Base-by-base conservation (phyloP, 2,888 invertebrate species). In the Oscheius myriophilus region DNA sequence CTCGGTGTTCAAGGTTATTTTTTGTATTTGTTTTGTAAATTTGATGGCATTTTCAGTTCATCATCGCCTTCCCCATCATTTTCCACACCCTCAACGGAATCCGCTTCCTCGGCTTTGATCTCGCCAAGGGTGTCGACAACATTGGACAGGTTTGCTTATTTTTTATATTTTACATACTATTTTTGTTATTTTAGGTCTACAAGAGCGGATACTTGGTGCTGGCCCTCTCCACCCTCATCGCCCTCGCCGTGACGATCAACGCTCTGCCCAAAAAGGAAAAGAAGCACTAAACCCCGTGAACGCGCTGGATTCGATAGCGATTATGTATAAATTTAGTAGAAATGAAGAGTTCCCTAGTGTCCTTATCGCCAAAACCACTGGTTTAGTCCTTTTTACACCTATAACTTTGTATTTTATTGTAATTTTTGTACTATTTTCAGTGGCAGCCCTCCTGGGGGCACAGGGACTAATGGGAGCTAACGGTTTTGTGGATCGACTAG, bases 11-110 rank as follows among this genome's bases (percentile, higher is more conserved):
- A 87, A 87, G 69, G 74, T 77, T 45, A 12, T 23, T 66, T 43
- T 39, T 49, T 62, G 4, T 2, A 49, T 1, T 39, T 2, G 18
- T 25, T 41, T 4, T n/a, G 16, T 11, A 43, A 9, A 23, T 16
- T 21, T 42, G 25, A 61, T 23, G 11, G 1, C 1, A 45, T 16
- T 61, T 72, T 63, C 49, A 75, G 77, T 87, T 84, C 72, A 72
- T 86, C 61, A 78, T 87, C 64, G 83, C 86, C 25, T 86, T 82
- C 73, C 83, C 84, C 25, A 82, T 87, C 71, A 76, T 81, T 53
- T 87, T 82, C 86, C 85, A 87, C 73, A 72, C 82, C 18, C 71
- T 87, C 53, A 87, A 87, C 72, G 87, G 87, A 42, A 74, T 87
- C 51, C 81, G 87, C 14, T 84, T 85, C 75, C 59, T 87, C 42